Evolutionary conservation across 2,113 vertebrate species (phyloP), one percentile per base, ranked within the genome.

Genomic region (Euleptes europaea): DNA sequence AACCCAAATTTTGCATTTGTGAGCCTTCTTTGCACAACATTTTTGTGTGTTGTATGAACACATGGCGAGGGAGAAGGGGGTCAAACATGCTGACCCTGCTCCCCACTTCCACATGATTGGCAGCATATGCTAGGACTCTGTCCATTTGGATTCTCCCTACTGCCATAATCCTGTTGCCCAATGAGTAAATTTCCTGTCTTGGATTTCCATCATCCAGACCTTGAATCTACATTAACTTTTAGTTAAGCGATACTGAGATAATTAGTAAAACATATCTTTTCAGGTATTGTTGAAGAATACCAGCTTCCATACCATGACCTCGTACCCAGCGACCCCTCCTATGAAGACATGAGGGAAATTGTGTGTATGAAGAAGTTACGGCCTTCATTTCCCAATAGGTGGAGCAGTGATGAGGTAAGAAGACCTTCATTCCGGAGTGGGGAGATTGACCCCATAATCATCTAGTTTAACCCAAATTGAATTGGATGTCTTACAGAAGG

Each of bases 221-320:
- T 60, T 80, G 40, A 73, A 49, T 12, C 23, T 15, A 49, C 54
- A 47, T 14, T n/a, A 35, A 72, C 15, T 5, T 83, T 74, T 42
- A 35, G 10, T 49, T 75, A 21, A 21, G 65, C 28, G 57, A 40
- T 90, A 79, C 79, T 0, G 0, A 83, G 26, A 26, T 76, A 67
- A 23, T 35, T 83, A 15, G 63, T 33, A 71, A 66, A 57, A 70
- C 40, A n/a, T 79, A 33, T 19, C 86, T 57, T 76, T 94, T 90
- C 88, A 99, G 98, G 98, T 60, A 98, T 99, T 78, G 97, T 99
- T 49, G 98, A 99, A 90, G 98, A 99, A 88, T 99, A 99, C 89
- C 98, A 99, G 94, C 94, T 99, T 67, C 98, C 98, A 0, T 99
- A 99, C 78, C 97, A 99, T 0, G 98, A 99, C 86, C 93, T 97